Conservation (phyloP, 2,113 vertebrate species). For the Thunnus thynnus region DNA sequence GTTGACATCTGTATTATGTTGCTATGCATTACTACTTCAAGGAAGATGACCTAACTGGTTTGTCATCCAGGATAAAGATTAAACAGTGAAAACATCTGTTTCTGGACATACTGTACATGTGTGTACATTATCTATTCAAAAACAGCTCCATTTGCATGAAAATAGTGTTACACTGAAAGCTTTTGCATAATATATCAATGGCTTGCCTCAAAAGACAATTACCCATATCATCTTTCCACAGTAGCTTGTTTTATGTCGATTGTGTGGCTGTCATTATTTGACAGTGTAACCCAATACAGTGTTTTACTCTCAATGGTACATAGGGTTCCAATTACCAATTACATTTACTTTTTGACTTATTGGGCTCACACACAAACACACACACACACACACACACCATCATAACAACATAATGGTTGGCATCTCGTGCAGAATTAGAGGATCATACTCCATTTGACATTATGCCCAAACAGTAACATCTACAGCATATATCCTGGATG, state of each 20-base stretch:
- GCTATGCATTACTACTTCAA: not conserved
- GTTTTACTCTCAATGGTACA: not conserved
- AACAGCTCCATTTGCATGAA: not conserved
- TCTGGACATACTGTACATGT: not conserved
- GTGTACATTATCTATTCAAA: not conserved
- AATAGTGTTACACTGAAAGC: not conserved
- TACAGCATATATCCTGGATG: not conserved
- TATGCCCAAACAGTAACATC: not conserved
- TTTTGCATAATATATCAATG: constrained; percentile 29
- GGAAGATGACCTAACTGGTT: not conserved
- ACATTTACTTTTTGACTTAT: not conserved
- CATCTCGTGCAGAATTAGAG: not conserved
- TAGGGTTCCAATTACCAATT: not conserved
- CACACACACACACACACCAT: not conserved
- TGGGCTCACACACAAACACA: not conserved
- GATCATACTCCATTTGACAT: not conserved
- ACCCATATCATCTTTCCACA: constrained; percentile 4
- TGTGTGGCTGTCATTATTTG: constrained; percentile 1
- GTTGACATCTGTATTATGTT: not conserved
- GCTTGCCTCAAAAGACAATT: not conserved
- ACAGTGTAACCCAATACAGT: constrained; percentile 1
- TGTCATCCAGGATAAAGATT: not conserved
- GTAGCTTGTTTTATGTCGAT: not conserved
- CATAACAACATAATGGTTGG: not conserved
- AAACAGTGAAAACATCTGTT: not conserved